A percentile compares a stretch with the other conserved stretches of the same genome.
phyloP scores from a whole-genome alignment of 2,797 vertebrate species.

The Schizothorax lantsangensis region DNA sequence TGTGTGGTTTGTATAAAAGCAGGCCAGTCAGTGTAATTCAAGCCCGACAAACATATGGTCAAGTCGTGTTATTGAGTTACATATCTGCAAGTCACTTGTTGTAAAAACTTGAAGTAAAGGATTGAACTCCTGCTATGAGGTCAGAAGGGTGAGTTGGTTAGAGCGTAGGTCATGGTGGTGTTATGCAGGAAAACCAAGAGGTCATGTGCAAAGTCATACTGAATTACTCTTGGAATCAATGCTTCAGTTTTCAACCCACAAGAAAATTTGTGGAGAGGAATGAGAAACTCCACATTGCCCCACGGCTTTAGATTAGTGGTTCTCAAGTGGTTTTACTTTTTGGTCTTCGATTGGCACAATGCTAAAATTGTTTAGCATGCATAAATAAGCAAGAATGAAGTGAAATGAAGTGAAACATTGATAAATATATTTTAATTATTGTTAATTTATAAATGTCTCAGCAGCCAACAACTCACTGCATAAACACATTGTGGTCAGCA shows the following conservation, averaged over 20 bases:
- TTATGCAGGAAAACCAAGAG: background rate
- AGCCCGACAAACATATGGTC: conserved; percentile 27
- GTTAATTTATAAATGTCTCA: background rate
- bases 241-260: background rate
- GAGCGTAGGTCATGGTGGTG: conserved; percentile 13
- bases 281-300: background rate
- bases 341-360: background rate
- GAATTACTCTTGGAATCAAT: conserved; percentile 16
- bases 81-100: conserved; percentile 37
- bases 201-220: conserved; percentile 23
- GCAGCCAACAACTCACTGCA: background rate
- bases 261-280: conserved; percentile 6
- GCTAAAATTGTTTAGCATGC: background rate
- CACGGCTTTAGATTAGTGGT: background rate
- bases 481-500: background rate
- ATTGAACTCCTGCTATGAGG: conserved; percentile 26
- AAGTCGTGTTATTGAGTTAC: conserved; percentile 25
- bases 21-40: conserved; percentile 24
- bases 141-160: conserved; percentile 10
- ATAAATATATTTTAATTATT: background rate
- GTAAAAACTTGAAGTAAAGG: conserved; percentile 24
- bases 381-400: background rate
- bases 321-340: background rate
- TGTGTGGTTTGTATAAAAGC: conserved; percentile 26
- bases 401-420: background rate